phyloP scores from a whole-genome alignment of 2,113 vertebrate species.

The Rhombomys opimus region DNA sequence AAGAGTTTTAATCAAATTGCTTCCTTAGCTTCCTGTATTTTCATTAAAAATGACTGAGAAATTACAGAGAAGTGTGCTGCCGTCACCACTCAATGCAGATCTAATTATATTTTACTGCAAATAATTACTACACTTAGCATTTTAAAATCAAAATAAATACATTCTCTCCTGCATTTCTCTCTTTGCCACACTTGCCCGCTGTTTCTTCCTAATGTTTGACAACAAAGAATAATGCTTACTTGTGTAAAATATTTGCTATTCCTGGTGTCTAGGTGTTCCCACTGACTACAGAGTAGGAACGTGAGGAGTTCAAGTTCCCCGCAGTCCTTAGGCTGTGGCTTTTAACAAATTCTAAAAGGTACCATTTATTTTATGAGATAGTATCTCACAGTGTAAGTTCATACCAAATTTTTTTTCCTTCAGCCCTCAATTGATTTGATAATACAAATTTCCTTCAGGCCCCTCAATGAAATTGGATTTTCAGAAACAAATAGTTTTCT shows the following conservation, averaged over 20 bases:
- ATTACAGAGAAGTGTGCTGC: conserved; percentile 44
- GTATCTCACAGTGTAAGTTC: not conserved
- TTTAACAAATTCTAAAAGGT: conserved; percentile 49
- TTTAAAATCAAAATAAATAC: conserved; percentile 51
- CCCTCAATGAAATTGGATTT: conserved; percentile 47
- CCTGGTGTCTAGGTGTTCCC: not conserved
- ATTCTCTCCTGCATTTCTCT: conserved; percentile 20
- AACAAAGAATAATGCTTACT: conserved; percentile 1
- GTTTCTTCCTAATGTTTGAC: conserved; percentile 28
- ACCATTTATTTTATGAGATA: not conserved
- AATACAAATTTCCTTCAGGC: conserved; percentile 29
- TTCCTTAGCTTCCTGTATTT: conserved; percentile 50
- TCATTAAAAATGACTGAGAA: conserved; percentile 62
- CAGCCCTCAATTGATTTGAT: conserved; percentile 38
- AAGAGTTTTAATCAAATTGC: conserved; percentile 71
- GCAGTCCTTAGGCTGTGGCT: not conserved
- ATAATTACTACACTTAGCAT: conserved; percentile 53
- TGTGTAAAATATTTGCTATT: conserved; percentile 33
- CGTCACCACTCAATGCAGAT: conserved; percentile 42
- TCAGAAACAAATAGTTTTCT: conserved; percentile 45
- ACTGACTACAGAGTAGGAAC: not conserved
- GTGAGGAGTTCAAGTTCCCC: conserved; percentile 14
- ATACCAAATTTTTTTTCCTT: conserved; percentile 20
- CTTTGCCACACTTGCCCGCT: not conserved
- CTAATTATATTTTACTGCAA: conserved; percentile 58